Percentiles rank a stretch among this genome's conserved stretches.
Conservation (phyloP, 2,888 invertebrate genomes). For the Deladenus siricidicola region DNA sequence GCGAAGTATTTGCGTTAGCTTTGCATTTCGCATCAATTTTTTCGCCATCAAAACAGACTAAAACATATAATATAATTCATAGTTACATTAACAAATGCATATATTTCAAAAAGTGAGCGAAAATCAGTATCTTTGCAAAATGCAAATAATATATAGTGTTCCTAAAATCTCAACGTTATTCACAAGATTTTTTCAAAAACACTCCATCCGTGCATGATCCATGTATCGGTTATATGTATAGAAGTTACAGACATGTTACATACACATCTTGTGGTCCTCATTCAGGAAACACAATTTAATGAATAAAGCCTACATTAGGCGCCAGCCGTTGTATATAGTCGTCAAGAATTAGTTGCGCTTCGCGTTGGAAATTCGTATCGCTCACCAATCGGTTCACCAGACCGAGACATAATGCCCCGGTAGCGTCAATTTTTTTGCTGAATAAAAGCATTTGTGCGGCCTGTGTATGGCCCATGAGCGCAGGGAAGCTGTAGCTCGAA, state of each 20-base stretch:
- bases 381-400: conserved; percentile 73
- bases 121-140: too few species aligned
- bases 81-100: too few species aligned
- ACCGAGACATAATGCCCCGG: conserved; percentile 69
- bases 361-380: conserved; percentile 58
- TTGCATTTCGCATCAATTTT: conserved; percentile 1
- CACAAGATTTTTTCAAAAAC: too few species aligned
- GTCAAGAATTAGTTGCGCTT: conserved; percentile 12
- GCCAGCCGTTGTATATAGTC: conserved; percentile 1
- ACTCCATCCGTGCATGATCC: too few species aligned
- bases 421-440: conserved; percentile 69
- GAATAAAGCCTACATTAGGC: not conserved
- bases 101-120: too few species aligned
- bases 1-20: not conserved
- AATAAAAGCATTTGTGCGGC: conserved; percentile 62
- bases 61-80: too few species aligned
- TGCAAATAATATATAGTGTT: too few species aligned
- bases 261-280: too few species aligned
- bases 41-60: not conserved
- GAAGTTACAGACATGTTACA: too few species aligned
- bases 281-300: too few species aligned
- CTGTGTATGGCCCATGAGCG: conserved; percentile 65
- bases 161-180: too few species aligned
- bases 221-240: too few species aligned
- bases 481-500: conserved; percentile 30